Base-by-base conservation (phyloP, 1,140 invertebrate genomes). In the Forficula auricularia region DNA sequence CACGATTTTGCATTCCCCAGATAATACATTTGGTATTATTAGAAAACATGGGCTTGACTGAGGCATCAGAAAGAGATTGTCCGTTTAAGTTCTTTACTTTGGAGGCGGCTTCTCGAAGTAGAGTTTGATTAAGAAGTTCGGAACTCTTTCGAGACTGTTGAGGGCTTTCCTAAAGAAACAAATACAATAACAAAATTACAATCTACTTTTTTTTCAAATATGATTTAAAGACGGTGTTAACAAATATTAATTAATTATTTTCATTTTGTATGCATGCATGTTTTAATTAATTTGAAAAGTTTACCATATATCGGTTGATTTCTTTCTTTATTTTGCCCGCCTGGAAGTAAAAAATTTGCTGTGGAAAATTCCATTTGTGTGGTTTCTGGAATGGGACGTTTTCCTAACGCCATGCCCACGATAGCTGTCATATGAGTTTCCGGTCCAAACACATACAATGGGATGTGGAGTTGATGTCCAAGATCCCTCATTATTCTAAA, bases 361-460 rank as follows among this genome's bases (percentile, higher is more conserved):
- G 91, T 95, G 4, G 85, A 73, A 52, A 77, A 70, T 61, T 77
- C 66, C 49, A 72, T 62, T 52, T 77, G 65, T 30, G 68, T 57
- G 19, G 68, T 65, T 50, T 75, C 65, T 0, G 89, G 86, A 51
- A 97, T 88, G 12, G 83, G 73, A 37, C 79, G 71, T 55, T 89
- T 94, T 14, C 90, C 90, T 35, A 99, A 64, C 1, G 95, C 95
- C 77, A 97, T 94, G 9, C 89, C 89, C 47, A 96, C 95, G 57
- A 99, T 97, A 8, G 91, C 83, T 0, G 96, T 99, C 96, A 99
- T 98, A 62, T 98, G 95, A 8, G 89, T 95, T 63, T 99, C 96
- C 0, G 95, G 95, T 0, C 96, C 96, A 60, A 96, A 99, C 19
- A 99, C 95, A 57, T 83, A 75, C 48, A 98, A 75, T 0, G 92